A percentile compares a stretch with the other conserved stretches of the same genome.
Conservation (phyloP, 35 echinoderm and acorn worm species). For the Lytechinus pictus region DNA sequence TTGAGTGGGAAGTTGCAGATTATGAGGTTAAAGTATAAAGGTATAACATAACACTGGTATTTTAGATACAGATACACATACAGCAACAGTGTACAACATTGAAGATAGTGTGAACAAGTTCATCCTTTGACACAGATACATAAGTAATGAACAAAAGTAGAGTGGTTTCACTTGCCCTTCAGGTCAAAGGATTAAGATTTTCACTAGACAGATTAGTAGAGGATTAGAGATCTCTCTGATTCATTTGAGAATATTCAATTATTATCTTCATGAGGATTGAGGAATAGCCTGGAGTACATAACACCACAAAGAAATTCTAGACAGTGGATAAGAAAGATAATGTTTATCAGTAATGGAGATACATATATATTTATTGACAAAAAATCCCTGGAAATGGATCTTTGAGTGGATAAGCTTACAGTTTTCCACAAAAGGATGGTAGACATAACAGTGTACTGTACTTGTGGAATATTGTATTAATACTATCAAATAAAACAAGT, state of each 20-base stretch:
- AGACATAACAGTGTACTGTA: too few species aligned
- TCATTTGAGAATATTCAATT: background rate
- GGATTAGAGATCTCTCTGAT: background rate
- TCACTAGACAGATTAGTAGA: background rate
- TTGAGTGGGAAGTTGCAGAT: too few species aligned
- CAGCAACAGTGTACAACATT: background rate
- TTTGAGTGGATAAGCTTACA: too few species aligned
- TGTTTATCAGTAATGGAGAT: too few species aligned
- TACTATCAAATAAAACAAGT: too few species aligned
- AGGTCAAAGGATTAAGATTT: constrained; percentile 3
- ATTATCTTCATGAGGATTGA: background rate
- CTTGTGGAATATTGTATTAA: too few species aligned
- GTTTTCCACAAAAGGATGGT: too few species aligned
- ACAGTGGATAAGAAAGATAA: background rate
- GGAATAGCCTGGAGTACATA: background rate
- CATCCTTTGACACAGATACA: background rate
- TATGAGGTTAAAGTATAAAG: too few species aligned
- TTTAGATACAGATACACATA: background rate
- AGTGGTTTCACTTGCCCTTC: background rate
- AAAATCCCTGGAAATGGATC: too few species aligned
- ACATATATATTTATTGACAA: too few species aligned
- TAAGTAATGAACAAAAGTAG: background rate
- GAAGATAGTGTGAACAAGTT: background rate
- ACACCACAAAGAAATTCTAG: background rate
- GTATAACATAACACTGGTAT: too few species aligned